Conservation (phyloP, 2,888 invertebrate species). For the Eupithecia centaureata region DNA sequence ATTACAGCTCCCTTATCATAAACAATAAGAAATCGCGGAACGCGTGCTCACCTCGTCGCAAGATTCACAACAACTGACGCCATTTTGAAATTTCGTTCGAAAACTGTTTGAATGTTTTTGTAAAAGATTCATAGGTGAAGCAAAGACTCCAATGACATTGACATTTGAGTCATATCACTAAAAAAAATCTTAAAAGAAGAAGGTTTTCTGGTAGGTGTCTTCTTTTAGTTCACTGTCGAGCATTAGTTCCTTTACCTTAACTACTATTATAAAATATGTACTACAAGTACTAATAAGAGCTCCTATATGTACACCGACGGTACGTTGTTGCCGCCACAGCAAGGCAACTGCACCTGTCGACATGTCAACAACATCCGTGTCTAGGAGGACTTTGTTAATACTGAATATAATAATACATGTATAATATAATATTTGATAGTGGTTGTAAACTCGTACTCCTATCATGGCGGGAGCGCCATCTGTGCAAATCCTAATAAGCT, state of each 20-base stretch:
- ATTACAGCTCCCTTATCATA: constrained; percentile 1
- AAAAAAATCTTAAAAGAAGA: not conserved
- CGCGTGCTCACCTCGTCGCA: not conserved
- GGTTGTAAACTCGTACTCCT: too few relatives aligned
- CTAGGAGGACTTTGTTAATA: too few relatives aligned
- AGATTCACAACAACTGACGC: not conserved
- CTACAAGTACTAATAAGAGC: too few relatives aligned
- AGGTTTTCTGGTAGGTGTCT: constrained; percentile 7
- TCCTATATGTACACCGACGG: too few relatives aligned
- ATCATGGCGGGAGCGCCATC: too few relatives aligned
- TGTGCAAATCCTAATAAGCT: too few relatives aligned
- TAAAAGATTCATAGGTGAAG: not conserved
- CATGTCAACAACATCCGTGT: too few relatives aligned
- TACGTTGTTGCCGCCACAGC: too few relatives aligned
- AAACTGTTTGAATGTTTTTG: constrained; percentile 4
- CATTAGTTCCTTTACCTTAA: not conserved
- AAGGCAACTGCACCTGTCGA: too few relatives aligned
- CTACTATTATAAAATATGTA: too few relatives aligned
- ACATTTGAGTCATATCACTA: not conserved
- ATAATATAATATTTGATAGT: too few relatives aligned
- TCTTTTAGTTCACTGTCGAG: constrained; percentile 1
- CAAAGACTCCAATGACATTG: not conserved
- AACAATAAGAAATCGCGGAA: constrained; percentile 7
- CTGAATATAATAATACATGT: too few relatives aligned
- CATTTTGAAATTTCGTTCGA: constrained; percentile 4